Evolutionary conservation across 2,113 vertebrate species (phyloP).

Genomic region (Triplophysa siluroides): DNA sequence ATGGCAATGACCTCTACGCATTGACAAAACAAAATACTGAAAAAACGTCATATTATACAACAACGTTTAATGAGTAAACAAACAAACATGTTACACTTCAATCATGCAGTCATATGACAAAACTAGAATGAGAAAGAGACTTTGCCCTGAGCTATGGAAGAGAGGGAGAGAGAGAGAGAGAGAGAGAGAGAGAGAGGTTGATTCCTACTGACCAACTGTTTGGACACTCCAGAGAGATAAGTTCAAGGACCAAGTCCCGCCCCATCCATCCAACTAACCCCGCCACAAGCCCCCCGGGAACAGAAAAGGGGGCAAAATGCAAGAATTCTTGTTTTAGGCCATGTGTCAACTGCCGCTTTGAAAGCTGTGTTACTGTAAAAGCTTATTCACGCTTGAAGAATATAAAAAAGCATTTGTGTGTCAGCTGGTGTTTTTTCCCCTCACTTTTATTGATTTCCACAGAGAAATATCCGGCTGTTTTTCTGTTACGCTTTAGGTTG

Average conservation of each 20-base stretch:
- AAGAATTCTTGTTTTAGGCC: neutral
- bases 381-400: neutral
- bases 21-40: neutral
- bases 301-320: neutral
- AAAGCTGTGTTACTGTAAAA: constrained; percentile 14
- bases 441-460: constrained; percentile 15
- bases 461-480: constrained; percentile 1
- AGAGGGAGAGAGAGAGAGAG: neutral
- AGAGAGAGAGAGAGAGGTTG: neutral
- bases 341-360: neutral
- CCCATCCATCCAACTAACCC: constrained; percentile 20
- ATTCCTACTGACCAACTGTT: constrained; percentile 60
- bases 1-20: constrained; percentile 10
- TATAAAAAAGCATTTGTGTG: neutral
- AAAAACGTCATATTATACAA: neutral
- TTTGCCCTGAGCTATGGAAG: neutral
- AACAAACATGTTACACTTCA: neutral
- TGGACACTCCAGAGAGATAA: constrained; percentile 57
- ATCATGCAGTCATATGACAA: neutral
- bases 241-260: constrained; percentile 49
- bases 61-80: neutral
- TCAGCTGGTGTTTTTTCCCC: neutral
- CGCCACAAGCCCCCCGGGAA: neutral
- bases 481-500: neutral
- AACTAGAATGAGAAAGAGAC: neutral